These are phyloP conservation scores for Heliconius charithonia DNA, from an alignment of 2,888 invertebrate species.

Conservation along the genomic window DNA sequence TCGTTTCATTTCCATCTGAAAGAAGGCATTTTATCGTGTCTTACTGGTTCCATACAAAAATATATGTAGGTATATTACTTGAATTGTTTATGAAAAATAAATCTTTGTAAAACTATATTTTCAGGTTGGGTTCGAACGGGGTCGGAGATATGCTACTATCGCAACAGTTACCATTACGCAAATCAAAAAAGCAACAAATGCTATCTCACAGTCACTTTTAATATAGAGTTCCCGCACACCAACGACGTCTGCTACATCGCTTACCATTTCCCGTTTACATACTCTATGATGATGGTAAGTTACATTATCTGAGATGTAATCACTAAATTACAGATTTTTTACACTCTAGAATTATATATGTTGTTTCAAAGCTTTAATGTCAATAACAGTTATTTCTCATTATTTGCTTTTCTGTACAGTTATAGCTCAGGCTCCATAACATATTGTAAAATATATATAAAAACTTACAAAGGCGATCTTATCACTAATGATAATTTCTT, in stretches of 20 bases:
- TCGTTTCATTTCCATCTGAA: too few species aligned
- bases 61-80: background rate
- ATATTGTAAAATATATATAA: background rate
- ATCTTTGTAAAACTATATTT: background rate
- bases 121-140: conserved; percentile 89
- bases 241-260: conserved; percentile 93
- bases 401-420: conserved; percentile 1
- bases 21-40: too few species aligned
- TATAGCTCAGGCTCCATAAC: background rate
- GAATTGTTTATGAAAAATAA: background rate
- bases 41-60: too few species aligned
- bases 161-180: conserved; percentile 87
- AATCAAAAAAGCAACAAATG: conserved; percentile 81
- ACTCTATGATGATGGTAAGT: conserved; percentile 88
- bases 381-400: conserved; percentile 11
- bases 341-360: background rate
- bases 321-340: background rate
- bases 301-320: background rate
- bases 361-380: background rate
- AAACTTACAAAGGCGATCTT: background rate
- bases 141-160: conserved; percentile 91
- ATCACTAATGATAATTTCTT: background rate
- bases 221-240: conserved; percentile 88
- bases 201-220: conserved; percentile 91
- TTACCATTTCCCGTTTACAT: conserved; percentile 94